phyloP scores from a whole-genome alignment of 2,113 vertebrate genomes.

The Centrocercus urophasianus region DNA sequence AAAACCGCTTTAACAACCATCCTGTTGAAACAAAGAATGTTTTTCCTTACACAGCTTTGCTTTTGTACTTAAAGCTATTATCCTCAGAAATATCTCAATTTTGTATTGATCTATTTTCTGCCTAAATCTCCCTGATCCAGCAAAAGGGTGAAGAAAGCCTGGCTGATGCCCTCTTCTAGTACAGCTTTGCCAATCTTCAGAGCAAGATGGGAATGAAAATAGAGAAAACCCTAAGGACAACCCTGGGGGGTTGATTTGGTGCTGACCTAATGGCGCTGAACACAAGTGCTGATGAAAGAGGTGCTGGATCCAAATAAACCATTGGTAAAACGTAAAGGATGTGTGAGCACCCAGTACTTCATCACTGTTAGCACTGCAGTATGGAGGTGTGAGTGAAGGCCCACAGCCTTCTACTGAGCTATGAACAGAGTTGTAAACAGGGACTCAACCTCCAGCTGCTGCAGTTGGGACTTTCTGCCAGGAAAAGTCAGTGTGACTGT shows the following conservation, averaged over 20 bases:
- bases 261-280: neutral
- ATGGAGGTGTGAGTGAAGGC: neutral
- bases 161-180: neutral
- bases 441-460: neutral
- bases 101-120: neutral
- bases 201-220: neutral
- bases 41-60: neutral
- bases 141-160: neutral
- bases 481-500: neutral
- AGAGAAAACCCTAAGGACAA: neutral
- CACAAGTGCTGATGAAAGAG: fast-evolving
- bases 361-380: neutral
- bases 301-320: neutral
- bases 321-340: neutral
- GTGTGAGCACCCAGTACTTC: neutral
- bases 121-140: neutral
- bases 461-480: neutral
- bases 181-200: neutral
- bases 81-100: neutral
- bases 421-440: neutral
- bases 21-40: neutral
- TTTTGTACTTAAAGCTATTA: neutral
- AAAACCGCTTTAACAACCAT: neutral
- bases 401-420: neutral
- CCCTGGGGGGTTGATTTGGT: neutral